phyloP scores from a whole-genome alignment of 2,888 invertebrate genomes.

The Ophioninae sp. region DNA sequence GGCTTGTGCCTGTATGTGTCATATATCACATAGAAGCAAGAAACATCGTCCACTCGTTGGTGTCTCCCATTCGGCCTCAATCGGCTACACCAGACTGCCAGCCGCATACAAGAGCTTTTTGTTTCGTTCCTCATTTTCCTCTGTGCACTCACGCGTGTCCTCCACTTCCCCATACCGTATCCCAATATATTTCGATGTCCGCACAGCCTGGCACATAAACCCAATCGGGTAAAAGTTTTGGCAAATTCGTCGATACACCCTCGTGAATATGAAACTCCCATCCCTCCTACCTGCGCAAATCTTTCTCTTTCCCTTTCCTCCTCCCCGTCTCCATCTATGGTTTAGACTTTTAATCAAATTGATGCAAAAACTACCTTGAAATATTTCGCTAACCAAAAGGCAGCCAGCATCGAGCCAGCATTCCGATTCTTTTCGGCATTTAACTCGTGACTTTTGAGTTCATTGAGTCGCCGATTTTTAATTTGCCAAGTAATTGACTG shows the following conservation, averaged over 20 bases:
- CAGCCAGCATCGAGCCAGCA: neutral
- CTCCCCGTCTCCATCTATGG: neutral
- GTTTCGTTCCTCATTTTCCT: slow-evolving; percentile 55
- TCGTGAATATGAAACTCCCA: slow-evolving; percentile 32
- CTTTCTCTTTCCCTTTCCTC: neutral
- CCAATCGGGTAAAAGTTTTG: slow-evolving; percentile 42
- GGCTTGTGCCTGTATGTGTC: slow-evolving; percentile 1
- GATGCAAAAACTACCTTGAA: neutral
- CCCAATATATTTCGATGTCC: slow-evolving; percentile 43
- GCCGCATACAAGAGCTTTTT: slow-evolving; percentile 48
- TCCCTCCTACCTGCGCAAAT: neutral
- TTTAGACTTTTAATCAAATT: neutral
- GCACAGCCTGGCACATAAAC: slow-evolving; percentile 26
- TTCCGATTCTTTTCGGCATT: neutral
- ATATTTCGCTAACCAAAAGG: neutral
- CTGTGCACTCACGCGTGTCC: slow-evolving; percentile 43
- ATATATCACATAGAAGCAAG: slow-evolving; percentile 23
- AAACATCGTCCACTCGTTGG: slow-evolving; percentile 51
- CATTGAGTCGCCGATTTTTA: neutral
- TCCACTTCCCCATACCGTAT: slow-evolving; percentile 12
- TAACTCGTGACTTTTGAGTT: neutral
- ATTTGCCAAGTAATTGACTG: neutral
- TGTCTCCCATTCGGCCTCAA: slow-evolving; percentile 50
- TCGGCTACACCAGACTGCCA: slow-evolving; percentile 45
- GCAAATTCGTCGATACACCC: slow-evolving; percentile 41